Conservation (phyloP, 2,888 invertebrate genomes). For the Clanis bilineata region DNA sequence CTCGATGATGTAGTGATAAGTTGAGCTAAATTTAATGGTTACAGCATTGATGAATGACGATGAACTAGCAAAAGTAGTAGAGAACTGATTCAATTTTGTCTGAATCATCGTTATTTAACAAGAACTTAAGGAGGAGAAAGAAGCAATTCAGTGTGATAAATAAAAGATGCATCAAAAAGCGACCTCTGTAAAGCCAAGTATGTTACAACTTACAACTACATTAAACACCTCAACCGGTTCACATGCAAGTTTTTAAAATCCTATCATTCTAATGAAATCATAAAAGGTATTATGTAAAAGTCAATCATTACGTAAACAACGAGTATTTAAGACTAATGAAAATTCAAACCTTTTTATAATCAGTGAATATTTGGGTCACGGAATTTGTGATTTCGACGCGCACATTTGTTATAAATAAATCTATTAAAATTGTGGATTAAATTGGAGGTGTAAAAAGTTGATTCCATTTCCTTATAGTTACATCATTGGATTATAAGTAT, state of each 20-base stretch:
- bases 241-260: slow-evolving; percentile 7
- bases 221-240: background rate
- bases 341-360: slow-evolving; percentile 18
- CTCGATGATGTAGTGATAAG: background rate
- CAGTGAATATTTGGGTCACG: slow-evolving; percentile 18
- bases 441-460: background rate
- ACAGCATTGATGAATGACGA: background rate
- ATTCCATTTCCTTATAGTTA: background rate
- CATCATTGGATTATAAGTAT: background rate
- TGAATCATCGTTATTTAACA: background rate
- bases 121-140: too few relatives aligned
- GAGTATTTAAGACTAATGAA: slow-evolving; percentile 14
- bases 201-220: too few relatives aligned
- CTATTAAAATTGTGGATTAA: background rate
- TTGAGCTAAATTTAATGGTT: background rate
- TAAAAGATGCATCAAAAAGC: too few relatives aligned
- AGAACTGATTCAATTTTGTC: background rate
- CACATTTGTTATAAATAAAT: background rate
- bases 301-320: slow-evolving; percentile 14
- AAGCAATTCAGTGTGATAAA: too few relatives aligned
- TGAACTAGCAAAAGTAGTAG: slow-evolving; percentile 2
- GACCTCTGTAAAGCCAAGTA: too few relatives aligned
- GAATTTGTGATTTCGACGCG: slow-evolving; percentile 13
- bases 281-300: slow-evolving; percentile 7
- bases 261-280: slow-evolving; percentile 9